Base-by-base conservation (phyloP, 2,888 invertebrate genomes). In the Hydrotaea diabolus region DNA sequence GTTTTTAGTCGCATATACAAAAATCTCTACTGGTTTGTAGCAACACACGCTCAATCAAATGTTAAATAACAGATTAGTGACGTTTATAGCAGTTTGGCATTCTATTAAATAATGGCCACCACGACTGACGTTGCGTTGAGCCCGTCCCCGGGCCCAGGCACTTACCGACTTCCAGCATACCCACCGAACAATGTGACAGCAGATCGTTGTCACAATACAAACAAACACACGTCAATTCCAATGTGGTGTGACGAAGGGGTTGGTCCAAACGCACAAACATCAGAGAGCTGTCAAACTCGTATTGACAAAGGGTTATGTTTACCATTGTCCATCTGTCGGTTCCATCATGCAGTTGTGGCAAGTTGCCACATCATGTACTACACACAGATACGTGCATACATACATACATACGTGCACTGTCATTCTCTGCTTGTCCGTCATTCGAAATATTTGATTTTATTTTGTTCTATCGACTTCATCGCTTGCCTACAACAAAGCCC, bases 401-500 rank as follows among this genome's bases (percentile, higher is more conserved):
- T 7, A 31, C 31, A 2, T 31, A 31, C 31, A 39, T 39, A n/a
- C 49, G 2, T 49, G 49, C n/a, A 49, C 49, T 49, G 49, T 49
- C 49, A 49, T n/a, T 15, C n/a, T 49, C 49, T 39, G 15, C 49
- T 39, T 13, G n/a, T 13, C n/a, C n/a, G 49, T 49, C 49, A 49
- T 49, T 49, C 49, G n/a, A n/a, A 49, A 49, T 49, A 49, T 49
- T 49, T 49, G 23, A 72, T 26, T 69, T 43, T 43, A n/a, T 13
- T 8, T 31, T 31, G 39, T 8, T 39, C 39, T 13, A 9, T 39
- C 11, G 13, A 39, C 15, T 7, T 36, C 69, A 36, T 57, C 55
- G 17, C 13, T 57, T 31, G 55, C 49, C 53, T 59, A 80, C 23
- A 79, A 74, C 53, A 80, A 73, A 83, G 86, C 39, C 74, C 26